Evolutionary conservation across 92 coral and sea anemone genomes (phyloP), one percentile per base, ranked within the genome.

Genomic region (Epizoanthus stellaris): DNA sequence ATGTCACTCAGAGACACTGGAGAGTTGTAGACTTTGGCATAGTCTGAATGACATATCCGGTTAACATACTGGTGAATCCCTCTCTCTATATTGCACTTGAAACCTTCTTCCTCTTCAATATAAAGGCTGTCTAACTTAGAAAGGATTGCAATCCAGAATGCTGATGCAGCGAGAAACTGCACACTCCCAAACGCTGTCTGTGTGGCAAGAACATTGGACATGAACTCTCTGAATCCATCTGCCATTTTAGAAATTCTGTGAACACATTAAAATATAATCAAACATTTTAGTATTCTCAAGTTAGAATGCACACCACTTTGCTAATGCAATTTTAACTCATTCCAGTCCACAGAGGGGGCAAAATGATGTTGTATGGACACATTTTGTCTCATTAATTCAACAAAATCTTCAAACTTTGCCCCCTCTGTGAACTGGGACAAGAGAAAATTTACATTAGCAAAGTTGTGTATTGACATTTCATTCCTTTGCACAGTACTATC

Each of bases 41-140:
- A 79, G 25, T 79, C 83, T 62, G 83, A 79, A 47, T 79, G 83
- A 43, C 83, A 79, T 62, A 79, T 42, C 61, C 83, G 83, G 72
- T 79, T 79, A 3, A 79, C 83, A 23, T 42, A 79, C 40, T 79
- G 83, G 19, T 79, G 71, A 63, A 79, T 10, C 1, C 83, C 83
- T 79, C 72, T 70, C 15, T 62, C 83, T 5, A 21, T 0, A 21
- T 79, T 64, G 59, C 83, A 79, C 43, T 79, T 79, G 53, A 79
- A 79, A 7, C 58, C 58, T 3, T 79, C 83, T 79, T 79, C 83
- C 61, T 79, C 83, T 14, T 63, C 23, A 19, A 63, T 43, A 40
- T 79, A 79, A 63, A 79, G 56, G 70, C 71, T 61, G 56, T 79
- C 83, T 4, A 79, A 11, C 61, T 79, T 79, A 20, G 83, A 16